Conservation (phyloP, 2,797 vertebrate species). For the Gallinago nigripennis region DNA sequence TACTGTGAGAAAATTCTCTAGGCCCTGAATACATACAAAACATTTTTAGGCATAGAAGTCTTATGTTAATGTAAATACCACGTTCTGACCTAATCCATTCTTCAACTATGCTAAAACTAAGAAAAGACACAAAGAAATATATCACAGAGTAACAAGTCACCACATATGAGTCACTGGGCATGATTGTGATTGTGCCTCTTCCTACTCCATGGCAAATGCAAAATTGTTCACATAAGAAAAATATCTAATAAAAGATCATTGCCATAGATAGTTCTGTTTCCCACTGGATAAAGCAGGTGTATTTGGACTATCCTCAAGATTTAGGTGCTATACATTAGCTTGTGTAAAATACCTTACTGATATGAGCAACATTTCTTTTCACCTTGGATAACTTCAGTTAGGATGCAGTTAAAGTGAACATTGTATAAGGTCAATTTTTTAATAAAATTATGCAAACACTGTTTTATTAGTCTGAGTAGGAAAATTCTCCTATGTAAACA, state of each 20-base stretch:
- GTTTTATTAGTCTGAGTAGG: background rate
- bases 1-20: background rate
- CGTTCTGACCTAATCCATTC: background rate
- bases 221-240: background rate
- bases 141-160: background rate
- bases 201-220: background rate
- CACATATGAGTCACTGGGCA: accelerated
- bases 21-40: background rate
- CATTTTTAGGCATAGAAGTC: background rate
- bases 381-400: background rate
- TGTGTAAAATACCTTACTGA: background rate
- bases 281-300: background rate
- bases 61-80: background rate
- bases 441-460: background rate
- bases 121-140: background rate
- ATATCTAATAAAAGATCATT: background rate
- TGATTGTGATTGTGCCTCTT: background rate
- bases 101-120: background rate
- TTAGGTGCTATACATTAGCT: background rate
- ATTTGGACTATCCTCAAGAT: background rate
- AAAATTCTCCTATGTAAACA: background rate
- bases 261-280: background rate
- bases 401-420: background rate
- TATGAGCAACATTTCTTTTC: background rate
- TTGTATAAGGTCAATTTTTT: background rate